Percentiles rank a stretch among this genome's conserved stretches.
These are phyloP conservation scores for Endotricha flammealis DNA, from an alignment of 2,888 invertebrate genomes.

Conservation along the genomic window DNA sequence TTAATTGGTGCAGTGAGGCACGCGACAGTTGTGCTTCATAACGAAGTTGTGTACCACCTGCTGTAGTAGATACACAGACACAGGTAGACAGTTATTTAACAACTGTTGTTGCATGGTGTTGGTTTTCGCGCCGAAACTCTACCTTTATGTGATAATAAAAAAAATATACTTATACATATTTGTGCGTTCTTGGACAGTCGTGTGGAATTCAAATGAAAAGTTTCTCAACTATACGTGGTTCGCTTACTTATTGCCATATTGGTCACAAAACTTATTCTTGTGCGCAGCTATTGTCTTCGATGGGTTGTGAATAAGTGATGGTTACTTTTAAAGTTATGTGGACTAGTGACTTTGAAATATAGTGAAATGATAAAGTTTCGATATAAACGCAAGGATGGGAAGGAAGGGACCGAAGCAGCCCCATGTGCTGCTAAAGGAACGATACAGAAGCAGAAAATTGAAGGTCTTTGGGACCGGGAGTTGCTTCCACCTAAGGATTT, in stretches of 20 bases:
- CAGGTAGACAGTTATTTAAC: no score
- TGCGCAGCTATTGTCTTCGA: conserved; percentile 57
- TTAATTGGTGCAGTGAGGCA: conserved; percentile 37
- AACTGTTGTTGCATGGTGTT: no score
- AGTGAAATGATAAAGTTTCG: conserved; percentile 81
- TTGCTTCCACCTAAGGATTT: conserved; percentile 67
- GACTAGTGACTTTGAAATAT: no score
- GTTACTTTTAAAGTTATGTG: no score
- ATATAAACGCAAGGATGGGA: conserved; percentile 80
- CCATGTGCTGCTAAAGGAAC: conserved; percentile 42
- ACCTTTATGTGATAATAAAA: conserved; percentile 25
- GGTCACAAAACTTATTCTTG: conserved; percentile 50
- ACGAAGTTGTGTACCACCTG: conserved; percentile 46
- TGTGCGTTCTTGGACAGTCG: conserved; percentile 14
- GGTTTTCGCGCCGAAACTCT: conserved; percentile 59
- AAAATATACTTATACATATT: conserved; percentile 19
- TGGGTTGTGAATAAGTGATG: conserved; percentile 35
- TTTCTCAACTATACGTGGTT: conserved; percentile 57
- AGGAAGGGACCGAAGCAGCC: conserved; percentile 32
- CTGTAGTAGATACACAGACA: no score
- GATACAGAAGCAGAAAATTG: conserved; percentile 71
- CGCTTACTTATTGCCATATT: conserved; percentile 64
- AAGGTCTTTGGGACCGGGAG: conserved; percentile 62
- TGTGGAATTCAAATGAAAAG: conserved; percentile 57
- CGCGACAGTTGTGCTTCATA: conserved; percentile 37